These are phyloP conservation scores for Tiaroga cobitis DNA, from an alignment of 2,797 vertebrate species.

Conservation along the genomic window DNA sequence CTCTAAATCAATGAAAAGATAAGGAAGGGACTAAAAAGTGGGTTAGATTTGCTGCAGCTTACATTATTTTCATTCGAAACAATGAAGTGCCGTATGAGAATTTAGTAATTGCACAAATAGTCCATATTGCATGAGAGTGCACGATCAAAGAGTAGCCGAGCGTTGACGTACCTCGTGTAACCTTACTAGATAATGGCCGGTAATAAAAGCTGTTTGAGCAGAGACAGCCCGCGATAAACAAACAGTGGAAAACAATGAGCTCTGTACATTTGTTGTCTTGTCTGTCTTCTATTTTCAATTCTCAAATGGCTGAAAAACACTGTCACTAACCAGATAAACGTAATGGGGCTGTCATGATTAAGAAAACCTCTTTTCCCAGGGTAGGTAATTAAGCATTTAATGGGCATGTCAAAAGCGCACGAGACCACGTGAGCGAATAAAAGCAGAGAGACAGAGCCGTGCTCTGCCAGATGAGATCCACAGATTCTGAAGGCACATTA, in stretches of 20 bases:
- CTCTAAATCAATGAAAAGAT: neutral
- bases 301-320: neutral
- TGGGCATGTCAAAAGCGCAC: conserved; percentile 16
- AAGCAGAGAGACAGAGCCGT: neutral
- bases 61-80: neutral
- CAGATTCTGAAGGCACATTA: conserved; percentile 34
- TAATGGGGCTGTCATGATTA: conserved; percentile 3
- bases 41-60: neutral
- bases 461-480: conserved; percentile 4
- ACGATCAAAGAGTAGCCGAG: neutral
- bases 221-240: conserved; percentile 9
- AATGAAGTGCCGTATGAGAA: neutral
- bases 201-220: neutral
- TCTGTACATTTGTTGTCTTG: neutral
- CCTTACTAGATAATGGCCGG: conserved; percentile 2
- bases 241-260: conserved; percentile 5
- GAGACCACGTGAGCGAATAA: neutral
- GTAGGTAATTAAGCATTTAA: conserved; percentile 43
- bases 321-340: neutral
- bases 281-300: neutral
- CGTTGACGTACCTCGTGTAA: neutral
- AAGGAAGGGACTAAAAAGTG: neutral
- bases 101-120: neutral
- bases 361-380: conserved; percentile 33
- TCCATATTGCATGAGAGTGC: neutral